Conservation (phyloP, 2,888 invertebrate species). For the Nemurella pictetii region DNA sequence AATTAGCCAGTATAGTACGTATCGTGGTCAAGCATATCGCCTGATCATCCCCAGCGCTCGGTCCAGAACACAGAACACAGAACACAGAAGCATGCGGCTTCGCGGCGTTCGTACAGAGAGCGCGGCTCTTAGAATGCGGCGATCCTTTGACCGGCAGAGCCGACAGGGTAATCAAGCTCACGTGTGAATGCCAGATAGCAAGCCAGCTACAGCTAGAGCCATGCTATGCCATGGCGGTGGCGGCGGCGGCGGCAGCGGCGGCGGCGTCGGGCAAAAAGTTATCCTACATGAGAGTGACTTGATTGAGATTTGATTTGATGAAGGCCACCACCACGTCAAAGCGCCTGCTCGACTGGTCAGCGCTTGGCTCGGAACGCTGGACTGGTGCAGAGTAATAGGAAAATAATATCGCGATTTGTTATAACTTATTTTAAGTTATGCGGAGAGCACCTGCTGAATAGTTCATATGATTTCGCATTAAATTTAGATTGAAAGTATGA, state of each 20-base stretch:
- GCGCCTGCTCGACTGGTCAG: background rate
- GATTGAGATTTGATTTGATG: slow-evolving; percentile 26
- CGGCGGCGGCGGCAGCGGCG: background rate
- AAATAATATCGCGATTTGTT: background rate
- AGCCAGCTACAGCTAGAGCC: too few relatives aligned
- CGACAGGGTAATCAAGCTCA: slow-evolving; percentile 31
- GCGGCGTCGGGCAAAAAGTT: slow-evolving; percentile 7
- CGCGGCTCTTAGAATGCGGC: slow-evolving; percentile 20
- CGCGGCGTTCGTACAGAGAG: background rate
- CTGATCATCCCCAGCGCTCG: too few relatives aligned
- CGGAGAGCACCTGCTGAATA: too few relatives aligned
- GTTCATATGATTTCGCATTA: too few relatives aligned
- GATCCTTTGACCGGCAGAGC: background rate
- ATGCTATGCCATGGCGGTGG: too few relatives aligned
- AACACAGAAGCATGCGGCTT: too few relatives aligned
- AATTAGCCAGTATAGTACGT: background rate
- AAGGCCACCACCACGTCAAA: slow-evolving; percentile 10
- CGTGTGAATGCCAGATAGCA: slow-evolving; percentile 24
- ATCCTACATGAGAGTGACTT: slow-evolving; percentile 11
- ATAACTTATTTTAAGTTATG: background rate
- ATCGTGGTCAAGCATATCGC: background rate
- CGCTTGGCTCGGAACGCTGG: background rate
- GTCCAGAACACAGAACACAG: too few relatives aligned
- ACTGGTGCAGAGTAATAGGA: background rate
- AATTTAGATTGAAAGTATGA: too few relatives aligned